Base-by-base conservation (phyloP, 2,797 vertebrate species). In the Arctocebus calabarensis region DNA sequence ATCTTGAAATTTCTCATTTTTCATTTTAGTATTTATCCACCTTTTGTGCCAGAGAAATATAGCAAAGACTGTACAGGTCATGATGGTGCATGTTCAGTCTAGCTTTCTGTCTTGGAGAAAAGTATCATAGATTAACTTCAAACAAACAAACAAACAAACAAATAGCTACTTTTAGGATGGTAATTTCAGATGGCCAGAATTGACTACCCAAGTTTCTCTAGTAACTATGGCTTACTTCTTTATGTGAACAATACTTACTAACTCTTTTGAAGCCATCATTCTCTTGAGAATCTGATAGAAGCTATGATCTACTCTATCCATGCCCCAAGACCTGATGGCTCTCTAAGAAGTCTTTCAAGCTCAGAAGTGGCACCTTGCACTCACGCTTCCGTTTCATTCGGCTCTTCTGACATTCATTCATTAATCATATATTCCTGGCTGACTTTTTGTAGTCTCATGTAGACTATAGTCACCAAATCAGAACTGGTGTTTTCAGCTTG, bases 201-300 rank as follows among this genome's bases (percentile, higher is more conserved):
- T 92, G 78, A 64, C 74, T 64, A 11, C 25, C 59, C 27, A 82
- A 55, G 43, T 70, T 88, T 93, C 61, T 91, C 40, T 82, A 77
- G 48, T 22, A 57, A 43, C 10, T 29, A 1, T 62, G 23, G 71
- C 40, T 61, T 10, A 75, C 40, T 61, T 10, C 19, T 88, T 84
- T 88, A 66, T 89, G 12, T 84, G 34, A 52, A 64, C 22, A 85
- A 83, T 48, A 70, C 2, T 78, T 71, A n/a, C 23, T 90, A 83
- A 93, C 37, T 86, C 61, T 66, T 94, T 90, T 84, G 66, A 94
- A 91, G 45, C 23, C 27, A 37, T 34, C 25, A 9, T 86, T 74
- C 66, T 81, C 45, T 66, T 57, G 74, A 75, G 55, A 88, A 79
- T 88, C 52, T 59, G 7, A 20, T 79, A 4, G 40, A 57, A 62